Conservation (phyloP, 2,888 invertebrate species). For the Euproctis similis region DNA sequence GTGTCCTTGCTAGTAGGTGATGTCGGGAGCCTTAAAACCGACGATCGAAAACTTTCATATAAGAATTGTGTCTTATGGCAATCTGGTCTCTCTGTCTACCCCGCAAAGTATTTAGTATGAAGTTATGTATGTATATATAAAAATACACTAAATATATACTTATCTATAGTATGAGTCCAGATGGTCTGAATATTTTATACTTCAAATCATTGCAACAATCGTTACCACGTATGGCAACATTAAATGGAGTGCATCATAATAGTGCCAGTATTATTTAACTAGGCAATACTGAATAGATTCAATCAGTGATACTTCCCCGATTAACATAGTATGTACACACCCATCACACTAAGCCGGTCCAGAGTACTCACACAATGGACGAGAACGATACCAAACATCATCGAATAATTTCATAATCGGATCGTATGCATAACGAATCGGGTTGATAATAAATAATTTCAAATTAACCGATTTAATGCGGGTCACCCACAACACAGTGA, state of each 20-base stretch:
- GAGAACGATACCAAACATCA: slow-evolving; percentile 68
- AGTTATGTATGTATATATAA: too few relatives aligned
- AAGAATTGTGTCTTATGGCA: too few relatives aligned
- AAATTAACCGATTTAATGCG: slow-evolving; percentile 77
- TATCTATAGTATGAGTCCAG: too few relatives aligned
- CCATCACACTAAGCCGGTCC: slow-evolving; percentile 67
- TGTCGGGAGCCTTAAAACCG: too few relatives aligned
- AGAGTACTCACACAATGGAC: slow-evolving; percentile 45
- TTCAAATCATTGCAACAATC: too few relatives aligned
- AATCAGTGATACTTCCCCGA: slow-evolving; percentile 56
- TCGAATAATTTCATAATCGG: slow-evolving; percentile 73
- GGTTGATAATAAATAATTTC: slow-evolving; percentile 75
- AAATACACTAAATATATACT: too few relatives aligned
- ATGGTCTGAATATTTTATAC: too few relatives aligned
- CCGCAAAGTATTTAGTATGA: too few relatives aligned
- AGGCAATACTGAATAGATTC: slow-evolving; percentile 54
- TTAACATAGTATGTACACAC: slow-evolving; percentile 63
- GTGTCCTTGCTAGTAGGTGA: too few relatives aligned
- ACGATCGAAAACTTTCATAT: too few relatives aligned
- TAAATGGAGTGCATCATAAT: slow-evolving; percentile 23
- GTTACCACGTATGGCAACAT: slow-evolving; percentile 16
- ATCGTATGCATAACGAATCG: slow-evolving; percentile 73
- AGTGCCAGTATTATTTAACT: slow-evolving; percentile 33
- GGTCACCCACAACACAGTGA: slow-evolving; percentile 73
- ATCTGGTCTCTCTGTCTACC: too few relatives aligned